Base-by-base conservation (phyloP, 1,140 invertebrate genomes). In the Aphis craccivora region DNA sequence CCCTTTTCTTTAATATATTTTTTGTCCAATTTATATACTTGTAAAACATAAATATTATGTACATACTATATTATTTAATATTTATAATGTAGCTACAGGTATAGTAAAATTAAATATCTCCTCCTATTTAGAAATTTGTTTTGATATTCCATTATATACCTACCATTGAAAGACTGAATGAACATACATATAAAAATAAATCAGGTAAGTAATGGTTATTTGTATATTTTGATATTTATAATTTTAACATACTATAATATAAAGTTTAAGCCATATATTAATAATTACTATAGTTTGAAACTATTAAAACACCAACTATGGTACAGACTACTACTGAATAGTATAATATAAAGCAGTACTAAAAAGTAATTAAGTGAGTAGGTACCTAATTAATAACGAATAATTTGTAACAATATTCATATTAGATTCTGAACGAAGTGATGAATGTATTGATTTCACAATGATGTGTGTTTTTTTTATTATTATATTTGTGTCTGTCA, bases 341-440 rank as follows among this genome's bases (percentile, higher is more conserved):
- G 60, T 67, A 55, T 55, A 55, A n/a, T 60, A 55, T 55, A 67
- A 30, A 0, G 9, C 14, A 67, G 5, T 67, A n/a, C 60, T 11
- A 67, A 67, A 51, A 51, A 51, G 48, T 51, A 51, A 51, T 51
- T n/a, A 30, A 67, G 60, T n/a, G 30, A n/a, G 48, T 30, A 30
- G 1, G 9, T 55, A 8, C n/a, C 1, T 60, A 30, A 67, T 67
- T 51, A 20, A 67, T 60, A 60, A 60, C 30, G 30, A 30, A 11
- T 67, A n/a, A 67, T 67, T 67, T n/a, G 60, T 67, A 30, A n/a
- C n/a, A 76, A 76, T 76, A 76, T n/a, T 76, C n/a, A 76, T n/a
- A n/a, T 20, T n/a, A n/a, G n/a, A n/a, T n/a, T n/a, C n/a, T n/a
- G n/a, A n/a, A n/a, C n/a, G n/a, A n/a, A n/a, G n/a, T n/a, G n/a